Evolutionary conservation across 2,888 invertebrate species (phyloP), one percentile per base, ranked within the genome.

Genomic region (Clistopyga incitator): DNA sequence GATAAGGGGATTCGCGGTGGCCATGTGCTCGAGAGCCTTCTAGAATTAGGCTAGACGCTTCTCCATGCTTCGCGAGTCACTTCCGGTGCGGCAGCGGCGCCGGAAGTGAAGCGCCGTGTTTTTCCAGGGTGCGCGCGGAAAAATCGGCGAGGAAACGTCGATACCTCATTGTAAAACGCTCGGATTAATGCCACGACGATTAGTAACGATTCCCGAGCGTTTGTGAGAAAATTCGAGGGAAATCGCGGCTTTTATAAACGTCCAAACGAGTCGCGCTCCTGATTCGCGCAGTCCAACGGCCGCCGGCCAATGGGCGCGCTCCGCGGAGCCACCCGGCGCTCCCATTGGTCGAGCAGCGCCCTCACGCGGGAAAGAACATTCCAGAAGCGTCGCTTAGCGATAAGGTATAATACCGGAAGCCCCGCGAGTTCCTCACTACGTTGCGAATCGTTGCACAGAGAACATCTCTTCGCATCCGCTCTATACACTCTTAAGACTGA

Each of bases 401-500:
- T 79, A 74, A 87, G 77, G 90, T 92, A 93, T 90, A 91, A 89
- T 89, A 81, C 80, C 84, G 81, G 42, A 81, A 64, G 70, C 82
- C 59, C 87, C 87, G 82, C 87, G 84, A 87, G 34, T 29, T 85
- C 86, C 76, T 90, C 91, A 93, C 92, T 93, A 92, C 93, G 92
- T 90, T 93, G 93, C 92, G 92, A 93, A 91, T 92, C 93, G 92
- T 91, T 88, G 88, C 82, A 85, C 86, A 88, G 88, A 87, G 88
- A 91, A 90, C 87, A 86, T 91, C 91, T 91, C 91, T 91, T 91
- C 90, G 87, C 78, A 50, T 88, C 86, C 86, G 64, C 84, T 86
- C 65, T 68, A 50, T 71, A 61, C n/a, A 29, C 54, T 70, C 38
- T 34, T 13, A 67, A 23, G 25, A 75, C 61, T 64, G 65, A 85